These are phyloP conservation scores for Kryptolebias marmoratus DNA, from an alignment of 2,113 vertebrate species.

Conservation along the genomic window DNA sequence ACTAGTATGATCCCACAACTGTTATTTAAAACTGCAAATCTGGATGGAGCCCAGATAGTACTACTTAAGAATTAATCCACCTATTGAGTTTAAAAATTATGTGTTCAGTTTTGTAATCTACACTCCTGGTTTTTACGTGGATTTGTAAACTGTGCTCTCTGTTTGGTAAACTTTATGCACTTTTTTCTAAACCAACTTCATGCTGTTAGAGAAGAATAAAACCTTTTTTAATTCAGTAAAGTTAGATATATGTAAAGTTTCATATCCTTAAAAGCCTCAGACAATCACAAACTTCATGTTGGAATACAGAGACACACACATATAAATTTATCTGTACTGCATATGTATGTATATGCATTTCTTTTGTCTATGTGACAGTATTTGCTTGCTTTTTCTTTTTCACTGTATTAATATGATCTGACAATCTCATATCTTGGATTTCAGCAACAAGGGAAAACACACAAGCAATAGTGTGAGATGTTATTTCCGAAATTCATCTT, in stretches of 20 bases:
- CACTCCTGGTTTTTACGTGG: not conserved
- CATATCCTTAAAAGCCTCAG: too few species aligned
- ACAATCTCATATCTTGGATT: conserved; percentile 4
- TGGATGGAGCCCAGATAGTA: not conserved
- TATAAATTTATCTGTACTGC: too few species aligned
- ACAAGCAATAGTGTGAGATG: conserved; percentile 27
- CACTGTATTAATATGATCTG: not conserved
- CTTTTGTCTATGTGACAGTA: not conserved
- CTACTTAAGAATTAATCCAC: not conserved
- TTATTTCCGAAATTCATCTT: conserved; percentile 22
- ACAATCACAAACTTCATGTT: too few species aligned
- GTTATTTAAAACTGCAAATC: not conserved
- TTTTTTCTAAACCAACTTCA: not conserved
- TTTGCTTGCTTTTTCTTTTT: not conserved
- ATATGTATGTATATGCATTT: not conserved
- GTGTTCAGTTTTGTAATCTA: not conserved
- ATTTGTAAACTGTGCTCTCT: not conserved
- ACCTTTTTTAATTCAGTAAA: too few species aligned
- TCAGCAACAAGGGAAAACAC: conserved; percentile 41
- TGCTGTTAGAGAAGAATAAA: too few species aligned
- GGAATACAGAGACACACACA: too few species aligned
- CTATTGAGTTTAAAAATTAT: not conserved
- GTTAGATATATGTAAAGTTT: too few species aligned
- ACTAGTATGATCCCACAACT: too few species aligned
- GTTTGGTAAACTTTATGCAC: not conserved